phyloP scores from a whole-genome alignment of 2,888 invertebrate genomes.

The Oscheius sp. region DNA sequence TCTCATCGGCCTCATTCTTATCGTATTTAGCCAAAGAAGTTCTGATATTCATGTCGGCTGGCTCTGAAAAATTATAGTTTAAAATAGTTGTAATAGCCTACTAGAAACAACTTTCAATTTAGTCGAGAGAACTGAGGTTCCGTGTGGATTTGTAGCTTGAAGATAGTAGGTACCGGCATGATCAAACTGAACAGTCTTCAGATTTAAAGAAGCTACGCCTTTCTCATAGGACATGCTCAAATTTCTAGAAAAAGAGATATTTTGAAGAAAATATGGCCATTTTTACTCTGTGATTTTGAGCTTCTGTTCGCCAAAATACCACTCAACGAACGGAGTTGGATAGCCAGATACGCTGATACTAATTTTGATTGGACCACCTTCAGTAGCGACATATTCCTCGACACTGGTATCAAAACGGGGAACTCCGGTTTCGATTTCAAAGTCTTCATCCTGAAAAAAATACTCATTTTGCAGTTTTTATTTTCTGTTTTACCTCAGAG shows the following conservation, averaged over 20 bases:
- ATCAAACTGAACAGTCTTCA: slow-evolving; percentile 37
- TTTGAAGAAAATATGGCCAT: too few species aligned
- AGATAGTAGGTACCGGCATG: slow-evolving; percentile 53
- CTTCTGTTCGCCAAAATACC: slow-evolving; percentile 51
- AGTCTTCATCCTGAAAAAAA: slow-evolving; percentile 42
- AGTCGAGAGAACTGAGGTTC: slow-evolving; percentile 48
- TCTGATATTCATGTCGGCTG: slow-evolving; percentile 25
- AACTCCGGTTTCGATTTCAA: slow-evolving; percentile 15
- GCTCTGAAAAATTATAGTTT: not conserved
- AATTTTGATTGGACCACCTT: slow-evolving; percentile 49
- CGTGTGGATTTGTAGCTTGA: slow-evolving; percentile 55
- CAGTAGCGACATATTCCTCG: slow-evolving; percentile 54
- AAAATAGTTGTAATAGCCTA: not conserved
- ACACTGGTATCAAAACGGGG: slow-evolving; percentile 50
- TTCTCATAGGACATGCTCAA: slow-evolving; percentile 53
- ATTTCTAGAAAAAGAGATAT: slow-evolving; percentile 37
- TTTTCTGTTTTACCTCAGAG: slow-evolving; percentile 15
- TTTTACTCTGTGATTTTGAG: slow-evolving; percentile 43
- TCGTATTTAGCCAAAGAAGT: slow-evolving; percentile 27
- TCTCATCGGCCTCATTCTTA: slow-evolving; percentile 26
- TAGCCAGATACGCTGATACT: slow-evolving; percentile 47
- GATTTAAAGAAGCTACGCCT: slow-evolving; percentile 40
- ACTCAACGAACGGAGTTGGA: slow-evolving; percentile 56
- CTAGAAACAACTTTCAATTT: slow-evolving; percentile 39
- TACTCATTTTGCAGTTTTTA: not conserved